Evolutionary conservation across 2,888 invertebrate species (phyloP).

Genomic region (Cynaeus angustus): DNA sequence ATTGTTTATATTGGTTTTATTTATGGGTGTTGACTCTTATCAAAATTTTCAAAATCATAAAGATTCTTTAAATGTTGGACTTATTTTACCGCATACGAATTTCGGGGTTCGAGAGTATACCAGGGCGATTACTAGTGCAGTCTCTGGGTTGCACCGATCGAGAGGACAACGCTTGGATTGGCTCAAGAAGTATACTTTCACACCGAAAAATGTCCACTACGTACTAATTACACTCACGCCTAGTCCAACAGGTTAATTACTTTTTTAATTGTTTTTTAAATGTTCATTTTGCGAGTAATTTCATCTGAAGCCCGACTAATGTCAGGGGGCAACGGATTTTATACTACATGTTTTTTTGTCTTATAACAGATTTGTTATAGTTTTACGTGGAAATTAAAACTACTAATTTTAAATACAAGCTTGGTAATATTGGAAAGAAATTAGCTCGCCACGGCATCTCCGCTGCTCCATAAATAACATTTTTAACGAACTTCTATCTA

Average conservation of each 20-base stretch:
- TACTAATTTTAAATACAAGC: no score
- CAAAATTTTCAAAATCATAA: constrained; percentile 54
- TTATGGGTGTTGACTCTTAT: constrained; percentile 60
- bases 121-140: constrained; percentile 78
- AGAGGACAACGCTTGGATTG: constrained; percentile 77
- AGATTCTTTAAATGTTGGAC: constrained; percentile 73
- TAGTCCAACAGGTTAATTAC: constrained; percentile 80
- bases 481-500: no score
- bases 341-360: no score
- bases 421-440: no score
- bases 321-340: background rate
- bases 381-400: no score
- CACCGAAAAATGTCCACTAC: constrained; percentile 77
- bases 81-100: constrained; percentile 77
- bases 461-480: no score
- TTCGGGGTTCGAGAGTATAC: constrained; percentile 81
- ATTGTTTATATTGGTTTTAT: constrained; percentile 56
- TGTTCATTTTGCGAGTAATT: no score
- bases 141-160: constrained; percentile 75
- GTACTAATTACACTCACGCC: constrained; percentile 83
- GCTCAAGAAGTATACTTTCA: constrained; percentile 78
- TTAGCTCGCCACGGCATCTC: no score
- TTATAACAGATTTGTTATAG: no score
- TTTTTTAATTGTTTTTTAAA: constrained; percentile 32
- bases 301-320: background rate